A percentile compares a stretch with the other conserved stretches of the same genome.
Evolutionary conservation across 2,797 vertebrate species (phyloP).

Genomic region (Manis javanica): DNA sequence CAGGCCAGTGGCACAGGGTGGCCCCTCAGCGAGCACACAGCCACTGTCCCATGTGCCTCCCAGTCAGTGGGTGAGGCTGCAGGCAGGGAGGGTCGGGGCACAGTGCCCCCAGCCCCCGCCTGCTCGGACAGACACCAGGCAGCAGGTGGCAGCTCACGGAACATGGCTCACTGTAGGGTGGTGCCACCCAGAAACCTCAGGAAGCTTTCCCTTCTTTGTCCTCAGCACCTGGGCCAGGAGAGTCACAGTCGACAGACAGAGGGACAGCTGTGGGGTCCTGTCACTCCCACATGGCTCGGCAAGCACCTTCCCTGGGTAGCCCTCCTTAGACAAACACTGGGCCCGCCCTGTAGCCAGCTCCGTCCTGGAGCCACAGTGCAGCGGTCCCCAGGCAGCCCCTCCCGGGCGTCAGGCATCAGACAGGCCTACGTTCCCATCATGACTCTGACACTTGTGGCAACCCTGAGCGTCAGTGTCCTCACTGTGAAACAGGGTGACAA

Average conservation of each 20-base stretch:
- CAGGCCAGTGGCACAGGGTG: neutral
- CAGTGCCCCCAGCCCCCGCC: neutral
- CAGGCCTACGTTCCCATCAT: neutral
- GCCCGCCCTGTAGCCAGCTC: neutral
- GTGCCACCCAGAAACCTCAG: neutral
- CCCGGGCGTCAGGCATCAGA: neutral
- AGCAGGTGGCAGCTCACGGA: neutral
- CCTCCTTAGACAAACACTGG: neutral
- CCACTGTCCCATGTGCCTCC: neutral
- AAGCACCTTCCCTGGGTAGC: neutral
- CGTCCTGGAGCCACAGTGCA: neutral
- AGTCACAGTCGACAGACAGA: neutral
- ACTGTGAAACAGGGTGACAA: neutral
- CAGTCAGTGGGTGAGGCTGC: neutral
- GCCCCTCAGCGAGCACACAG: rapidly evolving
- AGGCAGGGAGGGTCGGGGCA: neutral
- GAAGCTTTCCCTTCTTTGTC: neutral
- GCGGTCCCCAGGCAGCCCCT: neutral
- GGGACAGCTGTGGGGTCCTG: neutral
- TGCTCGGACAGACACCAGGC: neutral
- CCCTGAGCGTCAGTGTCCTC: neutral
- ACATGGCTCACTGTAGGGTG: neutral
- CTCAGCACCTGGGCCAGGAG: neutral
- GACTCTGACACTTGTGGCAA: neutral
- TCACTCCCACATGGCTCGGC: neutral